Conservation (phyloP, 1,140 invertebrate genomes). For the Drosophila ohnishii region DNA sequence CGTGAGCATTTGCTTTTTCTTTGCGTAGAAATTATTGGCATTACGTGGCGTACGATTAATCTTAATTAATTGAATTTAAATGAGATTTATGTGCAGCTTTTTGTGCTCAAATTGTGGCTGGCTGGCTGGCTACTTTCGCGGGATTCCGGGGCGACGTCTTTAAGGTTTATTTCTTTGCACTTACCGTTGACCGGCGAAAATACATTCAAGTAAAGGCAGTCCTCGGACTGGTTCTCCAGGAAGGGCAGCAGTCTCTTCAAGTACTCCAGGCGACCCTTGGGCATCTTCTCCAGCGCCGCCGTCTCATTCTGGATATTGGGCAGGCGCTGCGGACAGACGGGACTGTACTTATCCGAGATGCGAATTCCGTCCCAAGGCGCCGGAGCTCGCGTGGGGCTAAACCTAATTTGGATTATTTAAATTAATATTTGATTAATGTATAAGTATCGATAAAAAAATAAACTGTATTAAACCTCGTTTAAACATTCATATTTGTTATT, state of each 20-base stretch:
- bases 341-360: conserved; percentile 90
- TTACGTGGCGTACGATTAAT: conserved; percentile 68
- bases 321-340: conserved; percentile 95
- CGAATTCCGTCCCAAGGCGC: conserved; percentile 94
- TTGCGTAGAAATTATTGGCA: conserved; percentile 66
- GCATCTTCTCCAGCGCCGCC: conserved; percentile 91
- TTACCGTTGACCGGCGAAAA: conserved; percentile 96
- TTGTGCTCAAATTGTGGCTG: conserved; percentile 5
- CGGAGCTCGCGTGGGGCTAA: conserved; percentile 94
- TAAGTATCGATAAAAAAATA: too few species aligned
- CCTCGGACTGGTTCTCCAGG: conserved; percentile 96
- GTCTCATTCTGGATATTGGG: conserved; percentile 94
- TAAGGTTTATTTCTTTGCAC: conserved; percentile 60
- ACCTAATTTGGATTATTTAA: conserved; percentile 84
- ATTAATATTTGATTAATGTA: background rate
- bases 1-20: conserved; percentile 34
- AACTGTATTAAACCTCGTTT: too few species aligned
- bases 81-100: conserved; percentile 57
- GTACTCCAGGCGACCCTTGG: conserved; percentile 94
- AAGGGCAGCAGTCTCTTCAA: conserved; percentile 92
- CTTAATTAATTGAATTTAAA: conserved; percentile 74
- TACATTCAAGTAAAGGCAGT: conserved; percentile 98
- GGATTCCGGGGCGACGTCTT: background rate
- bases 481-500: too few species aligned
- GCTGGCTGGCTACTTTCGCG: background rate